Conservation (phyloP, 2,888 invertebrate species). For the Archips crataeganus region DNA sequence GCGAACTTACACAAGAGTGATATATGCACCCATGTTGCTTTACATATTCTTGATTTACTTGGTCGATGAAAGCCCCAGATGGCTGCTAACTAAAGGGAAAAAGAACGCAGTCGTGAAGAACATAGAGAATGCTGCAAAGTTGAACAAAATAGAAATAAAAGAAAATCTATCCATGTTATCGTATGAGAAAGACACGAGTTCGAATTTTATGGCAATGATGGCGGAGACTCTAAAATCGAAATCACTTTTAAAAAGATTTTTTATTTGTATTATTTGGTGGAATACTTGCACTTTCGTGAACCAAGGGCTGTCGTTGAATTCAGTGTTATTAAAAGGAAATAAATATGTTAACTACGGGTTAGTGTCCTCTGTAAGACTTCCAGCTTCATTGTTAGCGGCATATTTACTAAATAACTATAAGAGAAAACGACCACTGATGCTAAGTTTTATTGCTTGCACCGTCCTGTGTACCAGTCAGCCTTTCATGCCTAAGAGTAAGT, state of each 20-base stretch:
- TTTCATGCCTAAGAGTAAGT: neutral
- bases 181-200: slow-evolving; percentile 55
- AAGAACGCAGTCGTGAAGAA: slow-evolving; percentile 87
- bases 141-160: slow-evolving; percentile 67
- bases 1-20: slow-evolving; percentile 88
- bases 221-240: slow-evolving; percentile 67
- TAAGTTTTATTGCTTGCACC: neutral
- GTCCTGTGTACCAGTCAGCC: neutral
- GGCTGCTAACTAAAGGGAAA: slow-evolving; percentile 90
- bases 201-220: slow-evolving; percentile 56
- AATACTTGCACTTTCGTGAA: slow-evolving; percentile 91
- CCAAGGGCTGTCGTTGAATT: slow-evolving; percentile 91
- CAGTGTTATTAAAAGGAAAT: slow-evolving; percentile 90
- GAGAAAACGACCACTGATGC: neutral
- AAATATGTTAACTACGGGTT: slow-evolving; percentile 90
- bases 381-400: neutral
- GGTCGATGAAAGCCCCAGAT: slow-evolving; percentile 91
- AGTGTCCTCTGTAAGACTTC: neutral
- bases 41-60: slow-evolving; percentile 88
- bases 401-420: neutral
- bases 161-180: slow-evolving; percentile 57
- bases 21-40: slow-evolving; percentile 89
- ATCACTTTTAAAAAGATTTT: slow-evolving; percentile 64
- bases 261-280: slow-evolving; percentile 76
- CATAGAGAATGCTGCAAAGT: slow-evolving; percentile 86